Percentiles rank a stretch among this genome's conserved stretches.
Conservation (phyloP, 2,797 vertebrate genomes). For the Ctenosaura bakeri region DNA sequence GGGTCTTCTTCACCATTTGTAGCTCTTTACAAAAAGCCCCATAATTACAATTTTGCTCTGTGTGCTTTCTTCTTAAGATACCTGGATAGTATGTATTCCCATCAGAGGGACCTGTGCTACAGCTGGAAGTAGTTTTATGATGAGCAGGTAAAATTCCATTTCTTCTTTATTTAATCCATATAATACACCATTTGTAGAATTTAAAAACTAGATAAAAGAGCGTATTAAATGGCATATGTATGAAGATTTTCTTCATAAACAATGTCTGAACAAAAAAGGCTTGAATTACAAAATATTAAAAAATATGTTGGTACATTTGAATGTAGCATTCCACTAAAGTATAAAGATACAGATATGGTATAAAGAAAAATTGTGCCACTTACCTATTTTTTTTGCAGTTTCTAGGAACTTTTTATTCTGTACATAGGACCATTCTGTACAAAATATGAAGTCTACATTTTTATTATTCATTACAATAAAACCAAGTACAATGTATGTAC, state of each 20-base stretch:
- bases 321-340: conserved; percentile 86
- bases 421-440: conserved; percentile 99
- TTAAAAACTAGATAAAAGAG: conserved; percentile 90
- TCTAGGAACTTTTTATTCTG: conserved; percentile 95
- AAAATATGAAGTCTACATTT: conserved; percentile 97
- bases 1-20: not conserved
- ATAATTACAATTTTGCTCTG: not conserved
- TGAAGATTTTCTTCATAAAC: conserved; percentile 88
- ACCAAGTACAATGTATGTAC: conserved; percentile 99
- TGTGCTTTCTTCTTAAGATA: not conserved
- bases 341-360: conserved; percentile 85
- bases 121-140: conserved; percentile 81
- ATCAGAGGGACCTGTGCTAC: conserved; percentile 10
- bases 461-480: conserved; percentile 98
- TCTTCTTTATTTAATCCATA: conserved; percentile 95
- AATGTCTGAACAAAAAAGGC: conserved; percentile 84
- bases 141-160: conserved; percentile 93
- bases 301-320: conserved; percentile 84
- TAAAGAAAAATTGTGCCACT: conserved; percentile 90
- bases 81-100: conserved; percentile 8
- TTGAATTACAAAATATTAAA: conserved; percentile 91
- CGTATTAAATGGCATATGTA: conserved; percentile 90
- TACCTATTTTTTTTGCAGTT: conserved; percentile 90
- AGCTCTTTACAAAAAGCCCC: not conserved
- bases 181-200: conserved; percentile 88